Percentiles rank a stretch among this genome's conserved stretches.
These are phyloP conservation scores for Cataglyphis albicans DNA, from an alignment of 2,888 invertebrate species.

Conservation along the genomic window DNA sequence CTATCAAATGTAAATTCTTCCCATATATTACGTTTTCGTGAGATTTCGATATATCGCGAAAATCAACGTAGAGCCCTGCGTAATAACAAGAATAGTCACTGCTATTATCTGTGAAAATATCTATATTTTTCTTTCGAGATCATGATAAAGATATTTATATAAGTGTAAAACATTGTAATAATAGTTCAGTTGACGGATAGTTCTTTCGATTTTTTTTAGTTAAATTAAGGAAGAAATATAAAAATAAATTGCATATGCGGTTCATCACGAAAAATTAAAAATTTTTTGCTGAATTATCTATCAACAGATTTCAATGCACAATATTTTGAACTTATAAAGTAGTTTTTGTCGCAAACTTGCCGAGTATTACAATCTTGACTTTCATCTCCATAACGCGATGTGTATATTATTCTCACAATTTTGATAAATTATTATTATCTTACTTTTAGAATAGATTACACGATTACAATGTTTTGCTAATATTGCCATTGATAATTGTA, in stretches of 20 bases:
- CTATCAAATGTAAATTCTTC: slow-evolving; percentile 32
- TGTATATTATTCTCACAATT: background rate
- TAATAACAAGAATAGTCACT: background rate
- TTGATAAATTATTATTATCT: background rate
- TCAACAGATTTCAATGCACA: slow-evolving; percentile 12
- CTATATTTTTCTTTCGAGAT: background rate
- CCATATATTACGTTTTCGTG: slow-evolving; percentile 27
- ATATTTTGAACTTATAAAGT: slow-evolving; percentile 25
- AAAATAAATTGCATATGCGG: background rate
- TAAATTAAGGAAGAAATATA: background rate
- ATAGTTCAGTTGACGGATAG: background rate
- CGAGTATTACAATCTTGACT: background rate
- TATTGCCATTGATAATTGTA: background rate
- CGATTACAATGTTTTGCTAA: background rate
- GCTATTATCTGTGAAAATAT: background rate
- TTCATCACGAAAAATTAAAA: background rate
- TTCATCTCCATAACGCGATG: background rate
- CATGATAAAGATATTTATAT: background rate
- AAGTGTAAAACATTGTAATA: background rate
- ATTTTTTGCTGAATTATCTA: background rate
- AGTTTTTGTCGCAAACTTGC: slow-evolving; percentile 19
- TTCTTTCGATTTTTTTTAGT: background rate
- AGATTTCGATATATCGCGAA: slow-evolving; percentile 25
- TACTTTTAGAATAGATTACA: background rate
- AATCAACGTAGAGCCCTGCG: slow-evolving; percentile 7